Evolutionary conservation across 2,888 invertebrate species (phyloP).

Genomic region (Plagiodera versicolora): DNA sequence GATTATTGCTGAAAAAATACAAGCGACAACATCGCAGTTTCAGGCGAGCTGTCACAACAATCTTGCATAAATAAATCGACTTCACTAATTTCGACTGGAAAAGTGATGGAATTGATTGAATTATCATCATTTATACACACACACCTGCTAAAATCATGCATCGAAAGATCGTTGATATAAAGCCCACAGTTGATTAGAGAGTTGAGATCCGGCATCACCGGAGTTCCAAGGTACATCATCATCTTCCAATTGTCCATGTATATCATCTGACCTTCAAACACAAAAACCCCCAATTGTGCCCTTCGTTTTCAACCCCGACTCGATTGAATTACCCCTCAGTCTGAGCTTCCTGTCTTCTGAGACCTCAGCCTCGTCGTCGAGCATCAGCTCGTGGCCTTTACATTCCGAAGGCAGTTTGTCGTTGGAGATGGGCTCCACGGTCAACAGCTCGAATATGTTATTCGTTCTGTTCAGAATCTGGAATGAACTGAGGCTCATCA

Average conservation of each 20-base stretch:
- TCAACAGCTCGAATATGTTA: constrained; percentile 94
- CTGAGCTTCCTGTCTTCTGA: constrained; percentile 75
- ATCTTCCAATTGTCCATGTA: constrained; percentile 98
- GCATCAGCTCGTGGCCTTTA: constrained; percentile 59
- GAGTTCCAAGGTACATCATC: constrained; percentile 96
- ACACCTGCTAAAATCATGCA: constrained; percentile 97
- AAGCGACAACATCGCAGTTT: neutral
- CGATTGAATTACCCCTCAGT: constrained; percentile 71
- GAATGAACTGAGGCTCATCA: constrained; percentile 35
- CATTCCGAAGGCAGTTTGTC: constrained; percentile 60
- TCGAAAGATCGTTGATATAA: constrained; percentile 97
- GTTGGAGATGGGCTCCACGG: constrained; percentile 83
- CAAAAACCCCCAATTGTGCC: too few relatives aligned
- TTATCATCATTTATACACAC: too few relatives aligned
- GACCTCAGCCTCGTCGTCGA: constrained; percentile 66
- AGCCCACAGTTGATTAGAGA: constrained; percentile 90
- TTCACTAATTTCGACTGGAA: too few relatives aligned
- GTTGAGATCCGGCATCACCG: constrained; percentile 94
- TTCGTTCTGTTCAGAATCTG: constrained; percentile 94
- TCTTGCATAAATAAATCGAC: too few relatives aligned
- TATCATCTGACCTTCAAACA: constrained; percentile 99
- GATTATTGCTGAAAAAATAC: neutral
- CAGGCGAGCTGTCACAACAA: too few relatives aligned
- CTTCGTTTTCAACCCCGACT: neutral
- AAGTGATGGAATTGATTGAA: too few relatives aligned